These are phyloP conservation scores for Bombus difficillimus DNA, from an alignment of 1,140 invertebrate genomes.

Conservation along the genomic window DNA sequence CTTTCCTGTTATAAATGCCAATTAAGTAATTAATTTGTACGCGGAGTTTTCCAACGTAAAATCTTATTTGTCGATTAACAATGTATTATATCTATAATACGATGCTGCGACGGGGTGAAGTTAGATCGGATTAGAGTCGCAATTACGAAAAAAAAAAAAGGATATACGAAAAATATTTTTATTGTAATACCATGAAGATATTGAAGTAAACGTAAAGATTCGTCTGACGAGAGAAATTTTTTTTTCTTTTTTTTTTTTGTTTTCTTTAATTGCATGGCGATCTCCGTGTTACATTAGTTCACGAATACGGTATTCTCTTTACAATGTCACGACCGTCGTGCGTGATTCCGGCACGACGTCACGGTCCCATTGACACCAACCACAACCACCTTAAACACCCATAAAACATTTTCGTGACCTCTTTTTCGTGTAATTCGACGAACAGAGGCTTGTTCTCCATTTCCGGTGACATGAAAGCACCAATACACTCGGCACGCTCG, in stretches of 20 bases:
- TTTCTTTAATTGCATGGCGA: neutral
- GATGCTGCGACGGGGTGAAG: too few species aligned
- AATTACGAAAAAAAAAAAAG: neutral
- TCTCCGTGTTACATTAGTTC: constrained; percentile 21
- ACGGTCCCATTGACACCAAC: constrained; percentile 77
- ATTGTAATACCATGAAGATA: neutral
- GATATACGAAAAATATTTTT: neutral
- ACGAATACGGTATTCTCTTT: constrained; percentile 52
- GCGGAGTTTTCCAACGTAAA: neutral
- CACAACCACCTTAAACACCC: constrained; percentile 69
- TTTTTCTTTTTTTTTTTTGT: neutral
- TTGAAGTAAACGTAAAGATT: neutral
- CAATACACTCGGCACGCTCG: constrained; percentile 35
- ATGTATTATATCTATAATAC: neutral
- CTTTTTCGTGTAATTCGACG: constrained; percentile 63
- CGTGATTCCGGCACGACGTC: constrained; percentile 76
- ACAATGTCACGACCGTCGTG: constrained; percentile 71
- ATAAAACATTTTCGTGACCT: constrained; percentile 71
- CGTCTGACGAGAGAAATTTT: neutral
- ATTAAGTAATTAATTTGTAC: constrained; percentile 16
- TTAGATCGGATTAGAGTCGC: too few species aligned
- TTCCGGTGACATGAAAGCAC: constrained; percentile 61
- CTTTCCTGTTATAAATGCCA: constrained; percentile 16
- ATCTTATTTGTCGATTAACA: neutral
- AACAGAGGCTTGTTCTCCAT: constrained; percentile 53